Evolutionary conservation across 2,113 vertebrate genomes (phyloP).

Genomic region (Pantherophis guttatus): DNA sequence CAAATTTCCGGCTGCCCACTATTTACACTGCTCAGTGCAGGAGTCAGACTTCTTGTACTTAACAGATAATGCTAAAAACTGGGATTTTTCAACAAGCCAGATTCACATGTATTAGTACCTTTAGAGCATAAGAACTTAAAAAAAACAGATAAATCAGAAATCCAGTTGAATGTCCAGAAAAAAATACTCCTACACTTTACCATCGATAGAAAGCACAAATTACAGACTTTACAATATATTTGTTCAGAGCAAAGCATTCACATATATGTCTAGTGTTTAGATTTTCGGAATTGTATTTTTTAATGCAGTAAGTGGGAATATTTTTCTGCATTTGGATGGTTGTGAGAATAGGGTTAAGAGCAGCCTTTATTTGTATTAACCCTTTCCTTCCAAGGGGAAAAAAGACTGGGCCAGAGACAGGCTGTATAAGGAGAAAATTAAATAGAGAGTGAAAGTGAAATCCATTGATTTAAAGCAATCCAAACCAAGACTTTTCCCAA

Average conservation of each 20-base stretch:
- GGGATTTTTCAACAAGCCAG: neutral
- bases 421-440: neutral
- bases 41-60: neutral
- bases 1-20: neutral
- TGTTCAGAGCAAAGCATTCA: neutral
- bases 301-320: neutral
- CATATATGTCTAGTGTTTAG: neutral
- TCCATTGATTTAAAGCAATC: neutral
- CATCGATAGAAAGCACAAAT: neutral
- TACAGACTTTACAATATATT: neutral
- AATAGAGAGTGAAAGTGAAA: neutral
- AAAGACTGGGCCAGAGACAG: neutral
- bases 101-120: neutral
- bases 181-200: neutral
- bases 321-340: neutral
- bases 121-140: neutral
- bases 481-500: neutral
- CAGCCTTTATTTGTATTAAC: neutral
- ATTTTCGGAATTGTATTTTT: neutral
- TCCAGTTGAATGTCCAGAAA: neutral
- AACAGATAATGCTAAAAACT: neutral
- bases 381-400: neutral
- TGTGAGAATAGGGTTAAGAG: neutral
- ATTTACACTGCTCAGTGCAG: neutral
- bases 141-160: neutral